phyloP scores from a whole-genome alignment of 64 coral and sea anemone species.

The Catalaphyllia jardinei region DNA sequence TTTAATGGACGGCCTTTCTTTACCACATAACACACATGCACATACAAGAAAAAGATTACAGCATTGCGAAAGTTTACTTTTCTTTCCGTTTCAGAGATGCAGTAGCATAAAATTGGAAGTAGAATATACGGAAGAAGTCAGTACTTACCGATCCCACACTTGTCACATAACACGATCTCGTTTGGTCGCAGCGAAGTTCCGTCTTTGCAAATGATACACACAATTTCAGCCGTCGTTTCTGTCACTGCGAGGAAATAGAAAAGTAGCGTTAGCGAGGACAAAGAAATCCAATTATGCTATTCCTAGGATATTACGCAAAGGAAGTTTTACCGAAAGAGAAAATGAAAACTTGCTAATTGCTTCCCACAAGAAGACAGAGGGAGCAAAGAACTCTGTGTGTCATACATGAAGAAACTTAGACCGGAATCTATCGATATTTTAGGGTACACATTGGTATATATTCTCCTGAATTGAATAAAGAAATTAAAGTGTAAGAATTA shows the following conservation, averaged over 20 bases:
- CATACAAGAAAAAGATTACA: conserved; percentile 9
- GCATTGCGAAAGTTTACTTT: conserved; percentile 5
- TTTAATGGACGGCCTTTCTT: conserved; percentile 48
- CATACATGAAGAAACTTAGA: conserved; percentile 31
- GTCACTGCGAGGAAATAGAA: conserved; percentile 82
- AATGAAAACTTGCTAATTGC: conserved; percentile 49
- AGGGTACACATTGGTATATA: conserved; percentile 13
- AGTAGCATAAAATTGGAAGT: conserved; percentile 16
- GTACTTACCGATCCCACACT: conserved; percentile 98
- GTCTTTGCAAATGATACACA: conserved; percentile 99
- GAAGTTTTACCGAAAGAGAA: conserved; percentile 45
- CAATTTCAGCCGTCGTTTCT: conserved; percentile 99
- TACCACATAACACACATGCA: conserved; percentile 25
- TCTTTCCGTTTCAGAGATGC: conserved; percentile 24
- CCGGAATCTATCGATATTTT: conserved; percentile 41
- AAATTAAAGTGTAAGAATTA: conserved; percentile 77
- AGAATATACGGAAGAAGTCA: conserved; percentile 29
- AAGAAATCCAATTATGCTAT: conserved; percentile 50
- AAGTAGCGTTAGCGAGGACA: conserved; percentile 30
- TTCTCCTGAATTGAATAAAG: conserved; percentile 66
- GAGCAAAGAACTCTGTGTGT: conserved; percentile 17
- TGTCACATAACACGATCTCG: conserved; percentile 99
- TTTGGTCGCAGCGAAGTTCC: conserved; percentile 86
- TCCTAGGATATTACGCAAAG: conserved; percentile 55
- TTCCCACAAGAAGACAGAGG: conserved; percentile 27